phyloP scores from a whole-genome alignment of 2,797 vertebrate species.

The Crocidura indochinensis region DNA sequence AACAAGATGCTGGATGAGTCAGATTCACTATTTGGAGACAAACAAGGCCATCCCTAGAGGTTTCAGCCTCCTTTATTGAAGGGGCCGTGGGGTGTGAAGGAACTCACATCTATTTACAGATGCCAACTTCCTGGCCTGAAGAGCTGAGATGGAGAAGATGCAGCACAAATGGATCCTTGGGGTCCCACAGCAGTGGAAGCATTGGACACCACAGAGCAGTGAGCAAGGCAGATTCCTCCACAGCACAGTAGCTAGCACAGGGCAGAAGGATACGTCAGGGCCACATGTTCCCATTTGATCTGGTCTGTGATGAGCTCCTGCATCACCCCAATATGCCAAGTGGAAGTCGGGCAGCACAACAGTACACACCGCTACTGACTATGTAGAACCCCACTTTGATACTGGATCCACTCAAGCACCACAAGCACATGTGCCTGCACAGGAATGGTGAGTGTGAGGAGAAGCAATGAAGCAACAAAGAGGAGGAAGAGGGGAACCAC shows the following conservation, averaged over 20 bases:
- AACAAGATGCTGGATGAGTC: not conserved
- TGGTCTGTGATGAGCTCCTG: not conserved
- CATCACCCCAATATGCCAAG: too few relatives aligned
- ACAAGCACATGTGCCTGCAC: too few relatives aligned
- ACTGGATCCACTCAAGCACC: too few relatives aligned
- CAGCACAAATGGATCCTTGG: not conserved
- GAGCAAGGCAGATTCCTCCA: not conserved
- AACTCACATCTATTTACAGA: not conserved
- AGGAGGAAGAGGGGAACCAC: too few relatives aligned
- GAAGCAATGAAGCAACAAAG: too few relatives aligned
- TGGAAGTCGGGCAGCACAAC: too few relatives aligned
- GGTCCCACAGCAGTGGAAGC: fast-evolving
- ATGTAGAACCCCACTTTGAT: too few relatives aligned
- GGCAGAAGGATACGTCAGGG: not conserved
- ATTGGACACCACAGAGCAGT: not conserved
- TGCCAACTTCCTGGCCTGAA: not conserved
- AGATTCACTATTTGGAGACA: slow-evolving; percentile 10
- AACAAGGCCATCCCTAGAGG: not conserved
- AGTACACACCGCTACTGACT: too few relatives aligned
- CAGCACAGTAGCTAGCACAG: not conserved
- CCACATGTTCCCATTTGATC: not conserved
- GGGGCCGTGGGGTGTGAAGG: not conserved
- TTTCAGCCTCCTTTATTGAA: not conserved
- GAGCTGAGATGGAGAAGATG: not conserved
- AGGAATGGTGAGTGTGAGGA: too few relatives aligned